Evolutionary conservation across 2,113 vertebrate species (phyloP), one percentile per base, ranked within the genome.

Genomic region (Bolborhynchus lineola): DNA sequence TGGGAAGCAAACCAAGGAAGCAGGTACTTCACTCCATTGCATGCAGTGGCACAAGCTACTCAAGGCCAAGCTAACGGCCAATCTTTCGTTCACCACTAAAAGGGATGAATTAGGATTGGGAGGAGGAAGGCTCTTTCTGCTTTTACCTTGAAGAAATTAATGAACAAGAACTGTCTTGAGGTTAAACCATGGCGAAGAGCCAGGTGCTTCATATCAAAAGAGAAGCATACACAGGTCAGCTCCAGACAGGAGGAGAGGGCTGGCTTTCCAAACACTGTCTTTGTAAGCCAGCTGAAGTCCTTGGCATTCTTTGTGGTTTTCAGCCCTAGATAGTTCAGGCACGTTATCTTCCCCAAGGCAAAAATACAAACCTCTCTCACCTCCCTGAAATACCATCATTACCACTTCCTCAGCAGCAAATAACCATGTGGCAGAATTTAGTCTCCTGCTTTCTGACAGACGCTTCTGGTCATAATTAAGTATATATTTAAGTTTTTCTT

Each of bases 171-270:
- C 8, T n/a, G 60, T 46, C 77, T 3, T 14, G 87, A 84, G 69
- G 64, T 57, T 49, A 81, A 89, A 88, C 62, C 88, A 55, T 47
- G 55, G 67, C 2, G 1, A 77, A 69, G 63, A 65, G 49, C 11
- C 7, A 6, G 21, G 88, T 0, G 1, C 57, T 88, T 72, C 13
- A 5, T 4, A 0, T 14, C 12, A 16, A 59, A n/a, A 0, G 2
- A 68, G 71, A 49, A 76, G 28, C 42, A 5, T 0, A 25, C 42
- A 49, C 77, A 87, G 81, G 81, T 94, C 64, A 89, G 0, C 63
- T 42, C 53, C 59, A 77, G 84, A 6, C 17, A 42, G 72, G 67
- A 82, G 72, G 37, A 86, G 16, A 42, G 41, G n/a, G 39, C 10
- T 80, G 77, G 16, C 25, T 72, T 88, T 59, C 53, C 63, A 68